Evolutionary conservation across 2,113 vertebrate species (phyloP), one percentile per base, ranked within the genome.

Genomic region (Brienomyrus brachyistius): DNA sequence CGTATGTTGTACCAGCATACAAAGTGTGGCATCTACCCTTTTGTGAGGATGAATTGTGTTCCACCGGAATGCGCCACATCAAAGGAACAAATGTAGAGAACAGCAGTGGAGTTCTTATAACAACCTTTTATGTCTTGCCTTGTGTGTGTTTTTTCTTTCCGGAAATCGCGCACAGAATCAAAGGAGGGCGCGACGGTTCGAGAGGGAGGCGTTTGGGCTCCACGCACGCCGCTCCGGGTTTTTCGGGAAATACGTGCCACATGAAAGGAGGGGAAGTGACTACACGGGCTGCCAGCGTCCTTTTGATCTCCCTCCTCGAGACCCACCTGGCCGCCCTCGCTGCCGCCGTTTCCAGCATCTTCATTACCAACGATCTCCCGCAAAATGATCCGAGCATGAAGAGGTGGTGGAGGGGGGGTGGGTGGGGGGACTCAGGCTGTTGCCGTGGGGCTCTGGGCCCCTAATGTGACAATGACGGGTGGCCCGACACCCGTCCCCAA

Each of bases 401-500:
- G 35, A 17, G 74, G 35, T 19, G 74, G 31, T 1, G 70, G 70
- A 7, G n/a, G 70, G 35, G 27, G 70, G 70, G 70, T 3, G 4
- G 70, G 70, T 5, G 70, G 27, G 43, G 82, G 21, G 45, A 45
- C 45, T 31, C 11, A 19, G 27, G 27, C 88, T 50, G 70, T 40
- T 52, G 43, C 43, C 11, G 21, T 6, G 50, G 70, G 70, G 66
- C 62, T 82, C 62, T 59, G 89, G 90, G 90, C 47, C 85, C 87
- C 87, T 93, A 92, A 93, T 93, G 89, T 92, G 91, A 91, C 91
- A 92, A 89, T 92, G 92, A 92, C 92, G 89, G 89, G 91, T 92
- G 88, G 91, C 89, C 80, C 86, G 74, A 87, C 62, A 50, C 48
- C 87, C 40, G 47, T 91, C 77, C 91, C 90, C 88, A 56, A 59